phyloP scores from a whole-genome alignment of 1,140 invertebrate species.

The Drosophila miranda region DNA sequence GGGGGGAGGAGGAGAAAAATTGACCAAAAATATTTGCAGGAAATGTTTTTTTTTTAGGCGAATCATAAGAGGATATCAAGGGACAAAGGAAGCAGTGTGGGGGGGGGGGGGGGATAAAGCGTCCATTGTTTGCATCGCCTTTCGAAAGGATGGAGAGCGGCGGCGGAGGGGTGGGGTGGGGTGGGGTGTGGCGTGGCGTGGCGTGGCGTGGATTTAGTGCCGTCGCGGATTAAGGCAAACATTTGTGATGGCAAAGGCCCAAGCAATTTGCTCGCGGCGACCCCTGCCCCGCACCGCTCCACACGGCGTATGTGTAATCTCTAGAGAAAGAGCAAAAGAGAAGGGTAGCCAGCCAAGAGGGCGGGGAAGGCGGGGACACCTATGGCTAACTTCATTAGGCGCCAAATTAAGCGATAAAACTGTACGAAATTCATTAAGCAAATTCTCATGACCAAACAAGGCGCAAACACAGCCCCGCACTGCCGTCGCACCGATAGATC shows the following conservation, averaged over 20 bases:
- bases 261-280: constrained; percentile 35
- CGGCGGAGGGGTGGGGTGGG: too few relatives aligned
- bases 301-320: constrained; percentile 71
- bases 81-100: too few relatives aligned
- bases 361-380: constrained; percentile 14
- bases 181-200: too few relatives aligned
- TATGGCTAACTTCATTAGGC: constrained; percentile 71
- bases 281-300: constrained; percentile 15
- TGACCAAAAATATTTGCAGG: constrained; percentile 68
- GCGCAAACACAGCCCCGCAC: constrained; percentile 20
- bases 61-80: too few relatives aligned
- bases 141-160: too few relatives aligned
- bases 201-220: constrained; percentile 4
- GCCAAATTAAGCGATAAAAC: constrained; percentile 75
- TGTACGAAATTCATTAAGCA: constrained; percentile 73
- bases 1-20: constrained; percentile 40
- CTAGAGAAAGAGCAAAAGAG: constrained; percentile 25
- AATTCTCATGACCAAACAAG: constrained; percentile 67
- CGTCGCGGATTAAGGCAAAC: constrained; percentile 38
- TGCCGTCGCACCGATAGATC: constrained; percentile 13
- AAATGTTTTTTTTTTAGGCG: constrained; percentile 54
- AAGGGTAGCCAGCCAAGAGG: constrained; percentile 26
- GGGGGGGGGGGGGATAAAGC: constrained; percentile 1
- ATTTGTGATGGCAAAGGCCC: constrained; percentile 38
- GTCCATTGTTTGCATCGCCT: constrained; percentile 32